phyloP scores from a whole-genome alignment of 1,140 invertebrate species.

The Drosophila albomicans region DNA sequence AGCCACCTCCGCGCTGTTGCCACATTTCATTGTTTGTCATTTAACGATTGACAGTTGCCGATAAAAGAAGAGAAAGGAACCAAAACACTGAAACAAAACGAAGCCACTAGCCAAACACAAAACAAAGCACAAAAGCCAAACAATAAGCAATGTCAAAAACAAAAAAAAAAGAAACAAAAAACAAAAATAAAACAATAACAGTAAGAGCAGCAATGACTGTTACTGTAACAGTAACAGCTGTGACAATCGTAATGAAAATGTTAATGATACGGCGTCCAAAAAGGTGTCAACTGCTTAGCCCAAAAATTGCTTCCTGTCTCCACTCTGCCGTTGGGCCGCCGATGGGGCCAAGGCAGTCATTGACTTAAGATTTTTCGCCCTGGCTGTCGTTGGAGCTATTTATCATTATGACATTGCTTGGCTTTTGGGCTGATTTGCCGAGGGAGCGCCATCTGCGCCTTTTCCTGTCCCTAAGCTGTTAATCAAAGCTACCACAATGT shows the following conservation, averaged over 20 bases:
- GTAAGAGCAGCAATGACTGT: neutral
- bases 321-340: neutral
- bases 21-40: slow-evolving; percentile 82
- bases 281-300: slow-evolving; percentile 70
- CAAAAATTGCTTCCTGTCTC: slow-evolving; percentile 45
- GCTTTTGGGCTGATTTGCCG: slow-evolving; percentile 64
- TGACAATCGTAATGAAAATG: slow-evolving; percentile 66
- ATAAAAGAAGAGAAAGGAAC: slow-evolving; percentile 46
- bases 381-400: slow-evolving; percentile 54
- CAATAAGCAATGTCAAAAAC: slow-evolving; percentile 23
- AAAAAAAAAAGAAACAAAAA: no score
- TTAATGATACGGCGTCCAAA: slow-evolving; percentile 64
- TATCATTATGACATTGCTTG: slow-evolving; percentile 76
- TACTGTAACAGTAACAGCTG: slow-evolving; percentile 15
- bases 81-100: slow-evolving; percentile 29
- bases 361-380: slow-evolving; percentile 25
- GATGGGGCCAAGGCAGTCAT: neutral
- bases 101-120: slow-evolving; percentile 44
- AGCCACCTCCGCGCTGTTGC: slow-evolving; percentile 34
- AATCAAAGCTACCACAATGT: slow-evolving; percentile 63
- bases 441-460: slow-evolving; percentile 49
- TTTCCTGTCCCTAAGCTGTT: slow-evolving; percentile 55
- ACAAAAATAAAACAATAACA: slow-evolving; percentile 51
- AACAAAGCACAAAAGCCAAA: slow-evolving; percentile 16
- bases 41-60: slow-evolving; percentile 78